Percentiles rank a stretch among this genome's conserved stretches.
Conservation (phyloP, 2,888 invertebrate species). For the Tinea pellionella region DNA sequence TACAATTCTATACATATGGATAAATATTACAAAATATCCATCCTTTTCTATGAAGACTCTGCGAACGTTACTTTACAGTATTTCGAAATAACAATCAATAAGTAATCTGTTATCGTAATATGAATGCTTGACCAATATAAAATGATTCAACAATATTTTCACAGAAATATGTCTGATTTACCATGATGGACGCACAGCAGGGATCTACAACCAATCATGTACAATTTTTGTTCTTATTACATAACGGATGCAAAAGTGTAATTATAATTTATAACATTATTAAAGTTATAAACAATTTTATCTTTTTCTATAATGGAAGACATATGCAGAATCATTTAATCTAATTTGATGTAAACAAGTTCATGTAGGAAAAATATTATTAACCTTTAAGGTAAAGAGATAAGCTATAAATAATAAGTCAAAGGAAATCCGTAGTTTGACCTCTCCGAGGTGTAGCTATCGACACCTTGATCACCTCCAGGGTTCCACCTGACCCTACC, state of each 20-base stretch:
- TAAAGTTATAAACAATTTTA: not conserved
- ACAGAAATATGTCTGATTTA: conserved; percentile 1
- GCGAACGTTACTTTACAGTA: not conserved
- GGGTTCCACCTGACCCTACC: conserved; percentile 9
- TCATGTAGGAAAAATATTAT: not conserved
- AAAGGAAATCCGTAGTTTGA: conserved; percentile 2
- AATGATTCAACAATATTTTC: conserved; percentile 4
- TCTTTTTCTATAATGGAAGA: too few relatives aligned
- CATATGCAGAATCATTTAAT: not conserved
- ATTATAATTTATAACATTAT: not conserved
- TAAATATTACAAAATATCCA: too few relatives aligned
- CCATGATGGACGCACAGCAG: conserved; percentile 8
- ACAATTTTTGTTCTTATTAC: not conserved
- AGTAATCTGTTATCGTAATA: not conserved
- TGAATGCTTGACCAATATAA: not conserved
- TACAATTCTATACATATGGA: too few relatives aligned
- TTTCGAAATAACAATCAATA: not conserved
- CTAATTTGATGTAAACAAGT: not conserved
- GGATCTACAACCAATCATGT: not conserved
- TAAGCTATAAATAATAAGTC: not conserved
- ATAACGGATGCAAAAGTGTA: not conserved
- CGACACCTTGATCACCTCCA: conserved; percentile 14
- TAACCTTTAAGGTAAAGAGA: not conserved
- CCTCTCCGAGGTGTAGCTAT: conserved; percentile 16
- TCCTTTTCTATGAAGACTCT: not conserved